phyloP scores from a whole-genome alignment of 2,797 vertebrate species.

The Gobionotothen gibberifrons region DNA sequence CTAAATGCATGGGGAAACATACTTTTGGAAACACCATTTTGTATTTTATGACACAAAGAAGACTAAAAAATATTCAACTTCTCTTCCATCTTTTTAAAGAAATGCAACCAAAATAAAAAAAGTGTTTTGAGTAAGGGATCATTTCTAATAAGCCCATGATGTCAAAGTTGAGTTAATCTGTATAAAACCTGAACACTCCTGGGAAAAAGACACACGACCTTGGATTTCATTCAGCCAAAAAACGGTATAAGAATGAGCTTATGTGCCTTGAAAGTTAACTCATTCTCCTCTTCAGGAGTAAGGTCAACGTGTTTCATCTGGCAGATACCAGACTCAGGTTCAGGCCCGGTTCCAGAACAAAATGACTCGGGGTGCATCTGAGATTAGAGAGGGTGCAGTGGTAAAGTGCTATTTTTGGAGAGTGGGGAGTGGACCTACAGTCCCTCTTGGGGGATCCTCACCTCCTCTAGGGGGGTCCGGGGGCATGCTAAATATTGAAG shows the following conservation, averaged over 20 bases:
- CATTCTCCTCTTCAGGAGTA: neutral
- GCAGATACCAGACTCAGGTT: constrained; percentile 16
- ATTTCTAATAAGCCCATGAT: neutral
- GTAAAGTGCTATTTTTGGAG: too few relatives aligned
- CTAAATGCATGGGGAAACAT: neutral
- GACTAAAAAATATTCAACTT: neutral
- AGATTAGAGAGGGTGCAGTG: too few relatives aligned
- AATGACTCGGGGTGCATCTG: too few relatives aligned
- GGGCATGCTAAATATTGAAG: too few relatives aligned
- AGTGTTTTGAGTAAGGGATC: neutral
- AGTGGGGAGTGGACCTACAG: too few relatives aligned
- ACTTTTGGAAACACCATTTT: constrained; percentile 25
- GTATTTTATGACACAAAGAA: constrained; percentile 25
- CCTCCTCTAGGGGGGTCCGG: too few relatives aligned
- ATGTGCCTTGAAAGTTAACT: constrained; percentile 1
- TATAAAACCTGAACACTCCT: neutral
- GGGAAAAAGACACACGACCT: constrained; percentile 1
- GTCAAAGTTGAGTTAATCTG: neutral
- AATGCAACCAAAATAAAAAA: neutral
- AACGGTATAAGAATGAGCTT: neutral
- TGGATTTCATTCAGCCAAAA: neutral
- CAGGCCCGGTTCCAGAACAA: too few relatives aligned
- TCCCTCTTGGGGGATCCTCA: too few relatives aligned
- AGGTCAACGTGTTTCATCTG: constrained; percentile 14
- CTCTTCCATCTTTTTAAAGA: neutral